Evolutionary conservation across 2,797 vertebrate genomes (phyloP).

Genomic region (Myripristis murdjan): DNA sequence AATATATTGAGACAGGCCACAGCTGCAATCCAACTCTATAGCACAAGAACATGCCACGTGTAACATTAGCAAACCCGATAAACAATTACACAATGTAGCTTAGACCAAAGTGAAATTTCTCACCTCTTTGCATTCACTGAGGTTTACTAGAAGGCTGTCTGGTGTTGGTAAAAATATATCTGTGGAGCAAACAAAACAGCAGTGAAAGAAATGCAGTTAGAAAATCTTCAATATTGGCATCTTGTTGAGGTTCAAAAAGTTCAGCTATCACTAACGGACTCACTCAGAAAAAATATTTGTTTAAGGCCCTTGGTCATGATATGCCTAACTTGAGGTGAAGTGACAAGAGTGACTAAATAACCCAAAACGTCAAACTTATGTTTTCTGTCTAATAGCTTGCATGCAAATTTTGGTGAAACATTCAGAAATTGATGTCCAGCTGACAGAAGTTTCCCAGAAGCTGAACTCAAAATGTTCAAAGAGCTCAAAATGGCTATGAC

Average conservation of each 20-base stretch:
- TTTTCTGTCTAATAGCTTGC: no score
- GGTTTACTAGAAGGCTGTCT: conserved; percentile 96
- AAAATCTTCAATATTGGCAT: neutral
- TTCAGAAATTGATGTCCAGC: no score
- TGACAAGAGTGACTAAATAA: no score
- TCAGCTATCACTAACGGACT: neutral
- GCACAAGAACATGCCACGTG: neutral
- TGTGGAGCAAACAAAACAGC: conserved; percentile 73
- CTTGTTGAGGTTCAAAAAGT: neutral
- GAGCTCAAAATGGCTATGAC: no score
- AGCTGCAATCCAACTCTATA: no score
- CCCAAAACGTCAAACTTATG: no score
- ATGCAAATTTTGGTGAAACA: no score
- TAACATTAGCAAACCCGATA: neutral
- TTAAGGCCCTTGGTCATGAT: neutral
- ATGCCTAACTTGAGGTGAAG: neutral
- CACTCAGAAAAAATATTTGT: neutral
- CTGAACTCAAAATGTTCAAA: no score
- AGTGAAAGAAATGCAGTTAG: conserved; percentile 1
- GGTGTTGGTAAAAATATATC: conserved; percentile 99
- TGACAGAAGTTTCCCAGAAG: no score
- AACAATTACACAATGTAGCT: neutral
- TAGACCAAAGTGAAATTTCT: conserved; percentile 52
- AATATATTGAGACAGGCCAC: no score
- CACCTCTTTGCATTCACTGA: conserved; percentile 98